Percentiles rank a stretch among this genome's conserved stretches.
Evolutionary conservation across 2,888 invertebrate species (phyloP).

Genomic region (Theodoxus fluviatilis): DNA sequence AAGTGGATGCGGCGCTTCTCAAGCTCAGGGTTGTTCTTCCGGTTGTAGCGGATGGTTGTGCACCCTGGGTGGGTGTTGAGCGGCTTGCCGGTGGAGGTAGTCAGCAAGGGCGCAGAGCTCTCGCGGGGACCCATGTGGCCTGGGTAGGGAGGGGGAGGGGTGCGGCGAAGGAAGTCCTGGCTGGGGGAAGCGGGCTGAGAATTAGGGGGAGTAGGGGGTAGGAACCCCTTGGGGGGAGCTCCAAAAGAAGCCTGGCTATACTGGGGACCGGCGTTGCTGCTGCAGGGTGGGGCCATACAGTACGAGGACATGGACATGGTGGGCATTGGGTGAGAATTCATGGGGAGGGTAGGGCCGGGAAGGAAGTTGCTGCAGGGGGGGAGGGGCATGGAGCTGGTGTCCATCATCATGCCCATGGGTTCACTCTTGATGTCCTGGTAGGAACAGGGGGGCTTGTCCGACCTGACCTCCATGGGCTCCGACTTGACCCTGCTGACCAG

Average conservation of each 20-base stretch:
- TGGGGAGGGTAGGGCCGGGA: slow-evolving; percentile 1
- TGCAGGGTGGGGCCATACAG: too few relatives aligned
- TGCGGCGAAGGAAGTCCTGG: slow-evolving; percentile 43
- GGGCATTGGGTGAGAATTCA: slow-evolving; percentile 4
- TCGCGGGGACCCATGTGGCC: slow-evolving; percentile 28
- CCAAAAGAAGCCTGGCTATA: too few relatives aligned
- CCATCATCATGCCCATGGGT: slow-evolving; percentile 29
- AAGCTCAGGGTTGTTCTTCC: slow-evolving; percentile 94
- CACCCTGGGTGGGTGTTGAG: slow-evolving; percentile 63
- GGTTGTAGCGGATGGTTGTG: slow-evolving; percentile 78
- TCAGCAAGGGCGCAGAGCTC: slow-evolving; percentile 32
- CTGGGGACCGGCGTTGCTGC: too few relatives aligned
- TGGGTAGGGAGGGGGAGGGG: slow-evolving; percentile 50
- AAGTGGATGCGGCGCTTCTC: slow-evolving; percentile 95
- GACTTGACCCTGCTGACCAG: slow-evolving; percentile 36
- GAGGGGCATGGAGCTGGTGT: not conserved
- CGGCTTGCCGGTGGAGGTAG: slow-evolving; percentile 36
- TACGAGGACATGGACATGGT: slow-evolving; percentile 1
- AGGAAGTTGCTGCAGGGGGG: not conserved
- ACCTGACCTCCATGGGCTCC: slow-evolving; percentile 46
- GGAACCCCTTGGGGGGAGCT: too few relatives aligned
- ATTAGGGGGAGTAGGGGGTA: slow-evolving; percentile 55
- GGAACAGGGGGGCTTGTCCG: slow-evolving; percentile 51
- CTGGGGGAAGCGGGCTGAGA: slow-evolving; percentile 57
- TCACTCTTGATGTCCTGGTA: slow-evolving; percentile 40